Evolutionary conservation across 2,797 vertebrate genomes (phyloP).

Genomic region (Carapus acus): DNA sequence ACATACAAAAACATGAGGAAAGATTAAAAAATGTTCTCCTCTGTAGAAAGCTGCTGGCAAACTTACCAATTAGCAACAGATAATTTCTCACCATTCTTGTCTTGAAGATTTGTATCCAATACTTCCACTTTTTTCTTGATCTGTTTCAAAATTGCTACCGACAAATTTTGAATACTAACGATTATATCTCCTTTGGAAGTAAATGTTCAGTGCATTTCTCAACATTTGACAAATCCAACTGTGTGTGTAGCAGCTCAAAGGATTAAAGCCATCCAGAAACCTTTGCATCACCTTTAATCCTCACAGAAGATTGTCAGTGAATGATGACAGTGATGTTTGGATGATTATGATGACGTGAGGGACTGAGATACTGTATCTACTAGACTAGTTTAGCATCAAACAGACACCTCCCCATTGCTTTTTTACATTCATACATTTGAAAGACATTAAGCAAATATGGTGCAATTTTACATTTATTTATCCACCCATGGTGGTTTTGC

Average conservation of each 20-base stretch:
- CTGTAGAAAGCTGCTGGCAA: background rate
- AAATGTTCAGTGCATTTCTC: conserved; percentile 19
- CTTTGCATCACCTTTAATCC: conserved; percentile 60
- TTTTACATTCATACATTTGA: too few relatives aligned
- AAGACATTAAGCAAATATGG: too few relatives aligned
- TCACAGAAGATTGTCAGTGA: conserved; percentile 14
- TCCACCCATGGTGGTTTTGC: too few relatives aligned
- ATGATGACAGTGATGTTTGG: too few relatives aligned
- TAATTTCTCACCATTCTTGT: conserved; percentile 81
- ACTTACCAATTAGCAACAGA: conserved; percentile 61
- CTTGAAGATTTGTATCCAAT: conserved; percentile 45
- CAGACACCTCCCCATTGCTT: too few relatives aligned
- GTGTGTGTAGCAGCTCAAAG: conserved; percentile 39
- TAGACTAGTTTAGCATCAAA: too few relatives aligned
- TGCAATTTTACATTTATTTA: too few relatives aligned
- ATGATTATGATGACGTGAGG: too few relatives aligned
- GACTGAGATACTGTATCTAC: too few relatives aligned
- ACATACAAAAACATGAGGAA: too few relatives aligned
- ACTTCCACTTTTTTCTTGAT: conserved; percentile 31
- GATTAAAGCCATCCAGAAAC: conserved; percentile 50
- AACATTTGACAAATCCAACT: conserved; percentile 7
- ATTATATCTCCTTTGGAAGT: background rate
- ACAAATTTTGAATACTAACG: background rate
- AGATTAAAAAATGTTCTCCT: too few relatives aligned
- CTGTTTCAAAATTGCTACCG: background rate